These are phyloP conservation scores for Eumerus sabulonum DNA, from an alignment of 2,888 invertebrate genomes.

Conservation along the genomic window DNA sequence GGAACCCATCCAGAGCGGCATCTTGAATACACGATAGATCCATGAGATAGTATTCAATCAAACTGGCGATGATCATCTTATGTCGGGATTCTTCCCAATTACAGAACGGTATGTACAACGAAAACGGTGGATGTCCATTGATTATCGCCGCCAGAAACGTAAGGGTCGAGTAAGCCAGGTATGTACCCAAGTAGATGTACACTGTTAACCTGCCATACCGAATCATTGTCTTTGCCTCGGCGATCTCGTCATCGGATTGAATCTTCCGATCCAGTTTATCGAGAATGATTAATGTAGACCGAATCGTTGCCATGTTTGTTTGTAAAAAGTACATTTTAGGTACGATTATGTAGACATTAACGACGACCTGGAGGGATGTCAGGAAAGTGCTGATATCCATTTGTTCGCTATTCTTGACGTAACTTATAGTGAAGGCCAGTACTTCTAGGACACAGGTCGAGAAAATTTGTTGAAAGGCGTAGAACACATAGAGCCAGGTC, in stretches of 20 bases:
- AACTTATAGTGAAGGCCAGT: constrained; percentile 41
- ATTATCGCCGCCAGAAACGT: constrained; percentile 22
- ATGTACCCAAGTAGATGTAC: constrained; percentile 17
- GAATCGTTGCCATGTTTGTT: constrained; percentile 23
- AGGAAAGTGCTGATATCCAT: constrained; percentile 39
- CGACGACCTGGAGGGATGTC: constrained; percentile 44
- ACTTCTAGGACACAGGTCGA: constrained; percentile 29
- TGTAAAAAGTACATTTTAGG: constrained; percentile 23
- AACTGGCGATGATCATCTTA: constrained; percentile 34
- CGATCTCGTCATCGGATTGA: constrained; percentile 12
- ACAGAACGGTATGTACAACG: constrained; percentile 35
- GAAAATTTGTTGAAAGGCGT: constrained; percentile 29
- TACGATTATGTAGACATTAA: constrained; percentile 29
- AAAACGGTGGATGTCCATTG: constrained; percentile 42
- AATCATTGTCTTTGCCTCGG: constrained; percentile 27
- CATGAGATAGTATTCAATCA: constrained; percentile 39
- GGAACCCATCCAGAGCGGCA: constrained; percentile 32
- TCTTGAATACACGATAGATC: constrained; percentile 36
- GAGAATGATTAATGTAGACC: constrained; percentile 19
- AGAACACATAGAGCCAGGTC: constrained; percentile 32
- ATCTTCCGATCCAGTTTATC: constrained; percentile 35
- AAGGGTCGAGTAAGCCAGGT: constrained; percentile 18
- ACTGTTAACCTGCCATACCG: constrained; percentile 12
- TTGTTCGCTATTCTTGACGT: constrained; percentile 10
- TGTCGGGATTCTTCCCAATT: constrained; percentile 38